A percentile compares a stretch with the other conserved stretches of the same genome.
phyloP scores from a whole-genome alignment of 2,797 vertebrate species.

The Octomys mimax region DNA sequence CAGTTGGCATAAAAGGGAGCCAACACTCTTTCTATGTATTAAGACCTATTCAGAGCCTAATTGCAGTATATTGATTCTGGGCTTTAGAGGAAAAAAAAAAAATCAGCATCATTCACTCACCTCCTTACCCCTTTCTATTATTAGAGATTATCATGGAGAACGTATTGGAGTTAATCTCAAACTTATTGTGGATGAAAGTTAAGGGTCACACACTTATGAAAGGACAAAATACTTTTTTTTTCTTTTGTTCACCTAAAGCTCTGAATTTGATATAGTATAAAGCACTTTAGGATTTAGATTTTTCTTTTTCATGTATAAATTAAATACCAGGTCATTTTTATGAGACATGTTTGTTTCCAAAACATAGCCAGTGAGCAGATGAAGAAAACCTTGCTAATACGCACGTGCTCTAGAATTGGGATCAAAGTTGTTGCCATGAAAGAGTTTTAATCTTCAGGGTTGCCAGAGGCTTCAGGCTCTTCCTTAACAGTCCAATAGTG shows the following conservation, averaged over 20 bases:
- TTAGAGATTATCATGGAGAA: not conserved
- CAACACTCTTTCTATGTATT: not conserved
- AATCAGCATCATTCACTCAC: not conserved
- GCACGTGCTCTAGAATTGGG: not conserved
- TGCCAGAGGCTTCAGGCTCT: not conserved
- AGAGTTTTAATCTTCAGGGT: too few relatives aligned
- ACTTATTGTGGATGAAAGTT: not conserved
- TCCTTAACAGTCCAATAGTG: not conserved
- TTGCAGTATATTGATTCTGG: not conserved
- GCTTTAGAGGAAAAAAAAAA: not conserved
- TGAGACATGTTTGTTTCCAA: not conserved
- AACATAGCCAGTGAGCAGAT: not conserved
- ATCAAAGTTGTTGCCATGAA: not conserved
- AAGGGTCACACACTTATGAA: rapidly evolving
- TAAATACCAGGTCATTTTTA: not conserved
- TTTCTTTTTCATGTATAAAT: not conserved
- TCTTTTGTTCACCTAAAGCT: not conserved
- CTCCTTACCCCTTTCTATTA: not conserved
- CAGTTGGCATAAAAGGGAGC: not conserved
- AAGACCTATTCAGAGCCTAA: not conserved
- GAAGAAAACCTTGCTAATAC: not conserved
- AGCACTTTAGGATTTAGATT: not conserved
- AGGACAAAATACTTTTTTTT: not conserved
- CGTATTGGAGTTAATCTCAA: not conserved
- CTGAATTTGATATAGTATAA: not conserved